phyloP scores from a whole-genome alignment of 2,797 vertebrate genomes.

The Scolopax bukidnonensis region DNA sequence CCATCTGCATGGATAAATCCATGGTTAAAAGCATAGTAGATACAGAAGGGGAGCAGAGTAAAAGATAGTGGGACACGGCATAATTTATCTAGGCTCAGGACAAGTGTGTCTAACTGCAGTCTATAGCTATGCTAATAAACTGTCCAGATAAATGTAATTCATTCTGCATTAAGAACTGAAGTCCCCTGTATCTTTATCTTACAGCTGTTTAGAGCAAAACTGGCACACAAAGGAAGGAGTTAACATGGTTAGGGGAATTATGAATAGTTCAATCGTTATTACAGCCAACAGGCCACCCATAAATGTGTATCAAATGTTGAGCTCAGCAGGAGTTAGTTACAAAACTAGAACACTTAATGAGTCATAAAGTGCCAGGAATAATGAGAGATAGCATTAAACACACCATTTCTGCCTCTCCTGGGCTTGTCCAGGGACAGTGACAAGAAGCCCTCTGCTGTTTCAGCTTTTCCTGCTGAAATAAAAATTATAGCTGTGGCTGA shows the following conservation, averaged over 20 bases:
- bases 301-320: slow-evolving; percentile 60
- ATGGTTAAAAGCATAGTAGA: background rate
- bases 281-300: slow-evolving; percentile 40
- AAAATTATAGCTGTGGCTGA: background rate
- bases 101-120: background rate
- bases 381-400: slow-evolving; percentile 52
- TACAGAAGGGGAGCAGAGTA: background rate
- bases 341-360: slow-evolving; percentile 65
- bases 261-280: slow-evolving; percentile 33
- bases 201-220: background rate
- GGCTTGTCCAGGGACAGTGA: background rate
- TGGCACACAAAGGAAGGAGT: slow-evolving; percentile 6
- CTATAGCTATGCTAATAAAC: background rate
- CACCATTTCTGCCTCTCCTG: slow-evolving; percentile 48
- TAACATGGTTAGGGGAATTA: slow-evolving; percentile 34
- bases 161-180: background rate
- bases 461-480: slow-evolving; percentile 49
- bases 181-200: background rate
- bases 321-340: slow-evolving; percentile 62
- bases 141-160: background rate
- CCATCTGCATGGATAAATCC: background rate
- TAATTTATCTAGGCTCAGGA: background rate
- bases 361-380: slow-evolving; percentile 49
- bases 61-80: background rate
- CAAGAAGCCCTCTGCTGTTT: slow-evolving; percentile 53